Base-by-base conservation (phyloP, 2,888 invertebrate species). In the Callosobruchus maculatus region DNA sequence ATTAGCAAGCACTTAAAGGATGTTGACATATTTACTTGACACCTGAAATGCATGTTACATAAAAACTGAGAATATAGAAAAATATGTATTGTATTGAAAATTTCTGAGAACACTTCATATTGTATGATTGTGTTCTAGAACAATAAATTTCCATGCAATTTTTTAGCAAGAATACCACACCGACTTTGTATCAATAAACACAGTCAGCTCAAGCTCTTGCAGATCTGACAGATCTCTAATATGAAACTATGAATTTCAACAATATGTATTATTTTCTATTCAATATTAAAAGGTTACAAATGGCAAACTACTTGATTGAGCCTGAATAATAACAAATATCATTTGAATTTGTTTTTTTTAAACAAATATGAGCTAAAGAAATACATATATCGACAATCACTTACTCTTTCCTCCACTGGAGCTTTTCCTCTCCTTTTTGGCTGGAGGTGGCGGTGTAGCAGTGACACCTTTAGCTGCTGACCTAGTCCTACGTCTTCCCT, bases 401-500 rank as follows among this genome's bases (percentile, higher is more conserved):
- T 76, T 75, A 79, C 79, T 68, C 77, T 79, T 81, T 9, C 77
- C 77, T 69, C 76, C 72, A 71, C 76, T 79, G 2, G 79, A 73
- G 70, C 80, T 82, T 75, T 86, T 86, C 67, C 84, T 82, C 78
- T 90, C 89, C 78, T 88, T 88, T 79, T 89, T 89, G 0, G 88
- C 87, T 0, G 88, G 87, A 7, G 90, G 90, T 0, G 89, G 89
- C 21, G 89, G 89, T 9, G 89, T 88, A n/a, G 90, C 87, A 2
- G 90, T 86, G 21, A 88, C 84, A 3, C 90, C 90, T 82, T 90
- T 87, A 21, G 89, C 89, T 66, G 90, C 89, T 72, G 90, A 90
- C 66, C 90, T 86, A 9, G 90, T 90, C 72, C 90, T 88, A 76
- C 90, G 88, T 77, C 90, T 86, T 3, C 90, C 90, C 78, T 90